A percentile compares a stretch with the other conserved stretches of the same genome.
Conservation (phyloP, 2,113 vertebrate genomes). For the Solenodon paradoxus region DNA sequence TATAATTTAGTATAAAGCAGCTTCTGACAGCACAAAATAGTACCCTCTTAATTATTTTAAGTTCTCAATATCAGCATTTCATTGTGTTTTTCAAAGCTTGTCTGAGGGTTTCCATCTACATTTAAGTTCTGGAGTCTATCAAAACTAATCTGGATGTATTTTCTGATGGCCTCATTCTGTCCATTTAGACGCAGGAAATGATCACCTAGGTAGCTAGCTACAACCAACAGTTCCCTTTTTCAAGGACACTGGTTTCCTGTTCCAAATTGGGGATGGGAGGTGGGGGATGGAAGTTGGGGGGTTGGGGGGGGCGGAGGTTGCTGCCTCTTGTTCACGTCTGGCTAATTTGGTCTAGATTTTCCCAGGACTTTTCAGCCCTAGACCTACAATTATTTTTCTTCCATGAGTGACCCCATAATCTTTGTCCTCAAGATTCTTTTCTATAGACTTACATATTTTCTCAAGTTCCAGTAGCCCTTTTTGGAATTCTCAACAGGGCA, state of each 20-base stretch:
- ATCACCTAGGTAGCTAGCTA: not conserved
- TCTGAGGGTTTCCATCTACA: not conserved
- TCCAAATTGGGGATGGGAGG: not conserved
- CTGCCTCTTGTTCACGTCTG: not conserved
- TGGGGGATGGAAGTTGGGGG: too few species aligned
- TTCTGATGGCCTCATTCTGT: not conserved
- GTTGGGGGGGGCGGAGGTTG: too few species aligned
- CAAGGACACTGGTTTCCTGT: not conserved
- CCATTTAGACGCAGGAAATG: not conserved
- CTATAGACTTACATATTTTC: not conserved
- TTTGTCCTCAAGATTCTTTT: not conserved
- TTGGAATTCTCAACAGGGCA: not conserved
- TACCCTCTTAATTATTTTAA: not conserved
- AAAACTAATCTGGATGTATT: not conserved
- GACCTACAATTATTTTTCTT: not conserved
- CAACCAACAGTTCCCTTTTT: not conserved
- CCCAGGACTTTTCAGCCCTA: not conserved
- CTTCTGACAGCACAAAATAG: not conserved
- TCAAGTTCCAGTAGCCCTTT: not conserved
- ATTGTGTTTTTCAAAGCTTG: not conserved
- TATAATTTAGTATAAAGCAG: not conserved
- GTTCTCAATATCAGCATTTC: not conserved
- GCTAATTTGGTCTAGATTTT: not conserved
- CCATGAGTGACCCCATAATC: not conserved
- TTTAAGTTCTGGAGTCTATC: not conserved